Conservation (phyloP, 35 echinoderm and acorn worm genomes). For the Ophiothrix spiculata region DNA sequence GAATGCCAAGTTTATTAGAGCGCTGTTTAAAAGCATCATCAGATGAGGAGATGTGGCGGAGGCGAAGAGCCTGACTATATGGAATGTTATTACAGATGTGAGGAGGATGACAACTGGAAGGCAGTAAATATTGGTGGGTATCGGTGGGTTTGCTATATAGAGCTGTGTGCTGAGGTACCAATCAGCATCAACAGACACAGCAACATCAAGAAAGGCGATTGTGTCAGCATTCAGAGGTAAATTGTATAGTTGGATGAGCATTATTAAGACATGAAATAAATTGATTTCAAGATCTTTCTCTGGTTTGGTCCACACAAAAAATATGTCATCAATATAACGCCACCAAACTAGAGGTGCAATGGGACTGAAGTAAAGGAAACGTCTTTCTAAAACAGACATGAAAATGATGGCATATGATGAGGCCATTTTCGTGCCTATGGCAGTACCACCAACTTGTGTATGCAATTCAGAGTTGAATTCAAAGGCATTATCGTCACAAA, state of each 20-base stretch:
- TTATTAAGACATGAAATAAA: not conserved
- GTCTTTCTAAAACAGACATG: not conserved
- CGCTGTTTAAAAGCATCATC: not conserved
- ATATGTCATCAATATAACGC: not conserved
- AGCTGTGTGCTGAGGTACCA: not conserved
- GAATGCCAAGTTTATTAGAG: not conserved
- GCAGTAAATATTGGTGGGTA: not conserved
- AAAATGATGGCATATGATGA: not conserved
- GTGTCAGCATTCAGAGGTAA: not conserved
- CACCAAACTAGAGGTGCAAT: not conserved
- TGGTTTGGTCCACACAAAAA: not conserved
- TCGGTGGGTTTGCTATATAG: not conserved
- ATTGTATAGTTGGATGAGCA: not conserved
- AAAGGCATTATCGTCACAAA: not conserved
- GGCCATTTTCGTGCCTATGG: not conserved
- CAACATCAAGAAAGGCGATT: not conserved
- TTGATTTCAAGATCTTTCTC: not conserved
- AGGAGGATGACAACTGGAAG: not conserved
- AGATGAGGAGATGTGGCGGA: not conserved
- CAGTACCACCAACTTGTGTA: not conserved
- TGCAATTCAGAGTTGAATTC: not conserved
- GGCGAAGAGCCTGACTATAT: not conserved
- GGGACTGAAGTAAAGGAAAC: not conserved
- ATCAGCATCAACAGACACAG: not conserved
- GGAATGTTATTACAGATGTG: not conserved